These are phyloP conservation scores for Philotrypesis tridentata DNA, from an alignment of 1,140 invertebrate genomes.

Conservation along the genomic window DNA sequence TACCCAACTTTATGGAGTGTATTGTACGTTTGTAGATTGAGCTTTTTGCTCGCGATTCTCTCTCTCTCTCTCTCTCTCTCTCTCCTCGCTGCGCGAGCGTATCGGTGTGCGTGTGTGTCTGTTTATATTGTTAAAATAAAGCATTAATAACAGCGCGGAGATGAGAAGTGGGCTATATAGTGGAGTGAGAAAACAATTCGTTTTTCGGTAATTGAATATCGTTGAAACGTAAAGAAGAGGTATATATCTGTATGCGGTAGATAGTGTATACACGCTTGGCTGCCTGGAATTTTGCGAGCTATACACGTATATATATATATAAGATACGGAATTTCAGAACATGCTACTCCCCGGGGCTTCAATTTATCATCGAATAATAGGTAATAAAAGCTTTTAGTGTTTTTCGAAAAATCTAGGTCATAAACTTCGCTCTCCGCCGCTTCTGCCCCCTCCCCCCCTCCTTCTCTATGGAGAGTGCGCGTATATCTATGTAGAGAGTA, in stretches of 20 bases:
- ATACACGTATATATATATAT: too few relatives aligned
- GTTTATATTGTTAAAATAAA: not conserved
- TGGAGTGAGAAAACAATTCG: not conserved
- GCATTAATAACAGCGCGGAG: not conserved
- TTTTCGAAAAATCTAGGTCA: not conserved
- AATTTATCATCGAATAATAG: constrained; percentile 7
- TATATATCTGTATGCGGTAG: too few relatives aligned
- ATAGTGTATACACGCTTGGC: too few relatives aligned
- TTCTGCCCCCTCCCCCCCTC: not conserved
- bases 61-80: too few relatives aligned
- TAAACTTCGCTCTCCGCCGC: not conserved
- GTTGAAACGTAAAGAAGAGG: not conserved
- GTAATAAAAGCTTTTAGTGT: constrained; percentile 17
- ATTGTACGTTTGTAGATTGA: too few relatives aligned
- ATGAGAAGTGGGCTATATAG: not conserved
- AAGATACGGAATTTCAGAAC: not conserved
- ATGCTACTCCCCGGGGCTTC: not conserved
- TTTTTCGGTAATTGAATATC: not conserved
- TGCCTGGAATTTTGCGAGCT: not conserved
- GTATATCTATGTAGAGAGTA: too few relatives aligned
- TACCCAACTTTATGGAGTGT: not conserved
- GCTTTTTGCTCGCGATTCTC: too few relatives aligned
- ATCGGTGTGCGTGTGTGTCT: too few relatives aligned
- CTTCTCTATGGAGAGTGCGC: too few relatives aligned
- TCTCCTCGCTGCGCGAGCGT: too few relatives aligned